A percentile compares a stretch with the other conserved stretches of the same genome.
Evolutionary conservation across 2,797 vertebrate species (phyloP).

Genomic region (Platalea minor): DNA sequence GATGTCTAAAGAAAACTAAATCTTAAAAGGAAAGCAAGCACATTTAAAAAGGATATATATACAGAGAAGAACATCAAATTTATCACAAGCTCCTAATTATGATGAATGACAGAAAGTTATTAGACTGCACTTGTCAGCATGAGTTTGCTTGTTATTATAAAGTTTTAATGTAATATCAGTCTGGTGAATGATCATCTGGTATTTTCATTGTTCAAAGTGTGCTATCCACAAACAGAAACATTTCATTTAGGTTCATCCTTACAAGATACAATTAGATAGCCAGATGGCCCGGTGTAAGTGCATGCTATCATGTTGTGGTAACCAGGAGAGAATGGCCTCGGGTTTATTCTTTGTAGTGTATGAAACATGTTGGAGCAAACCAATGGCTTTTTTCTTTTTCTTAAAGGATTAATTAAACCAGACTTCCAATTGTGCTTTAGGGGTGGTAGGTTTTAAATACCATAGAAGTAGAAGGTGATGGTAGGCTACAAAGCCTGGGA

Average conservation of each 20-base stretch:
- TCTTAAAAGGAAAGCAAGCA: neutral
- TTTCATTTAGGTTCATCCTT: neutral
- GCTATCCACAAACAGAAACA: neutral
- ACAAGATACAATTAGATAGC: neutral
- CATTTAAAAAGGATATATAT: neutral
- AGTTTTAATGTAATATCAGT: neutral
- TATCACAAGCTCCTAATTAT: slow-evolving; percentile 26
- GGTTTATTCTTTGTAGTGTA: neutral
- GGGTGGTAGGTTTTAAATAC: neutral
- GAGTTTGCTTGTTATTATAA: neutral
- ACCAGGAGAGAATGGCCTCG: neutral
- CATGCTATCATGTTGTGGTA: neutral
- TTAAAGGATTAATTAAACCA: neutral
- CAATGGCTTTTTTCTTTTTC: neutral
- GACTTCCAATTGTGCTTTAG: neutral
- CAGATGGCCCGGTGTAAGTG: neutral
- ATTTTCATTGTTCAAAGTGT: neutral
- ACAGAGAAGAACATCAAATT: neutral
- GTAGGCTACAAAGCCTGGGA: neutral
- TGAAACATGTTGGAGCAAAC: neutral
- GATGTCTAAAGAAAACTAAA: neutral
- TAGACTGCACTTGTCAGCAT: neutral
- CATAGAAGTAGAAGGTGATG: neutral
- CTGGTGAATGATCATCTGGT: neutral
- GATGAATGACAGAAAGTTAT: neutral